Evolutionary conservation across 1,140 invertebrate genomes (phyloP).

Genomic region (Dinothrombium tinctorium): DNA sequence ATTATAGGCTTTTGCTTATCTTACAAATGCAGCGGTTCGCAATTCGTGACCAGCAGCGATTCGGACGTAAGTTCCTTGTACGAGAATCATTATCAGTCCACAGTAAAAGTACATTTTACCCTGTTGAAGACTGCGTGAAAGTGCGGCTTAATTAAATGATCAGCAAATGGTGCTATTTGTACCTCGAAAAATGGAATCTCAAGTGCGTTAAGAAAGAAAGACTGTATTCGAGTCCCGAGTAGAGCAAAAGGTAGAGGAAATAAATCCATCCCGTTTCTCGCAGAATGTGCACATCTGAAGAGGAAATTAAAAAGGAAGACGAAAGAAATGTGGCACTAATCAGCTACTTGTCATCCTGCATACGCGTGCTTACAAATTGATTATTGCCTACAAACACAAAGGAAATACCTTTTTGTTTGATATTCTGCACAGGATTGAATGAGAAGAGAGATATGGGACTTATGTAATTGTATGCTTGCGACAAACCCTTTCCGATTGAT

Average conservation of each 20-base stretch:
- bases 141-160: too few species aligned
- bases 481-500: slow-evolving; percentile 35
- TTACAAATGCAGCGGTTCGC: slow-evolving; percentile 37
- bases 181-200: slow-evolving; percentile 55
- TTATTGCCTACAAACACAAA: too few species aligned
- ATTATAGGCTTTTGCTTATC: too few species aligned
- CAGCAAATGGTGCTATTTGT: too few species aligned
- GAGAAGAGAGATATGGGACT: slow-evolving; percentile 39
- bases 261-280: slow-evolving; percentile 56
- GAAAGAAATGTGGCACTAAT: neutral
- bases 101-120: slow-evolving; percentile 91
- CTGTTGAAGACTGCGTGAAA: slow-evolving; percentile 57
- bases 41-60: slow-evolving; percentile 49
- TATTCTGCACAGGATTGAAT: slow-evolving; percentile 26
- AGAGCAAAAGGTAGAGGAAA: slow-evolving; percentile 86
- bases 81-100: slow-evolving; percentile 69
- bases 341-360: neutral
- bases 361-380: too few species aligned
- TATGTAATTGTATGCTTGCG: slow-evolving; percentile 45
- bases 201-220: slow-evolving; percentile 88
- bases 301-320: neutral
- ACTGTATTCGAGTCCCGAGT: slow-evolving; percentile 92
- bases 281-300: slow-evolving; percentile 35
- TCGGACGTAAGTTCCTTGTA: slow-evolving; percentile 73
- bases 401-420: slow-evolving; percentile 19